A percentile compares a stretch with the other conserved stretches of the same genome.
Evolutionary conservation across 2,797 vertebrate species (phyloP).

Genomic region (Leucoraja ocellata): DNA sequence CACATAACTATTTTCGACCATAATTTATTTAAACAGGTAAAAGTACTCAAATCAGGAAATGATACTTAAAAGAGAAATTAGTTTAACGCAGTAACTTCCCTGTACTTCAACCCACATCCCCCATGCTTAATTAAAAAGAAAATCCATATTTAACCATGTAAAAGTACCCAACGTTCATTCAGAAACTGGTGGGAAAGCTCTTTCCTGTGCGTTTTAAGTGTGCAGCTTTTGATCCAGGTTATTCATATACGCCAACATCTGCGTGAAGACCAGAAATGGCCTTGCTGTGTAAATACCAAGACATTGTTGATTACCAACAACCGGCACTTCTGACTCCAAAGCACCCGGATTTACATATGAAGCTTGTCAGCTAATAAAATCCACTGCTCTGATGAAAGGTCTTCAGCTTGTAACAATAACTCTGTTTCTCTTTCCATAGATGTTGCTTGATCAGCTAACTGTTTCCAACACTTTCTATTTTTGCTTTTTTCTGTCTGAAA

Average conservation of each 20-base stretch:
- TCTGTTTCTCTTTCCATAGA: too few species aligned
- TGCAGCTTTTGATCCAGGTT: not conserved
- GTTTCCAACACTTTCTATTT: too few species aligned
- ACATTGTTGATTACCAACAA: not conserved
- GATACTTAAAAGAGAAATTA: not conserved
- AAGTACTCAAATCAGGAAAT: not conserved
- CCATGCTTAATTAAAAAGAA: too few species aligned
- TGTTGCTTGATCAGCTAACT: too few species aligned
- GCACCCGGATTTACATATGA: not conserved
- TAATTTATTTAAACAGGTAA: not conserved
- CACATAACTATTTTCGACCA: not conserved
- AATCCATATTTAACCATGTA: too few species aligned
- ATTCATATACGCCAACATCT: not conserved
- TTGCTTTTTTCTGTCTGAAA: not conserved
- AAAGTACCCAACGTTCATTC: too few species aligned
- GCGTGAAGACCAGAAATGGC: not conserved
- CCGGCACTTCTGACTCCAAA: not conserved
- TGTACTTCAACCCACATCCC: too few species aligned
- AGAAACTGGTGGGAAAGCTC: accelerated
- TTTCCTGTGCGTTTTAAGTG: too few species aligned
- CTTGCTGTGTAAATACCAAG: not conserved
- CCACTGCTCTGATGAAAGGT: not conserved
- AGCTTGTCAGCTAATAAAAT: not conserved
- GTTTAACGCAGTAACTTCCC: too few species aligned
- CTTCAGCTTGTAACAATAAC: too few species aligned